A percentile compares a stretch with the other conserved stretches of the same genome.
Conservation (phyloP, 2,797 vertebrate species). For the Nannoperca obscura region DNA sequence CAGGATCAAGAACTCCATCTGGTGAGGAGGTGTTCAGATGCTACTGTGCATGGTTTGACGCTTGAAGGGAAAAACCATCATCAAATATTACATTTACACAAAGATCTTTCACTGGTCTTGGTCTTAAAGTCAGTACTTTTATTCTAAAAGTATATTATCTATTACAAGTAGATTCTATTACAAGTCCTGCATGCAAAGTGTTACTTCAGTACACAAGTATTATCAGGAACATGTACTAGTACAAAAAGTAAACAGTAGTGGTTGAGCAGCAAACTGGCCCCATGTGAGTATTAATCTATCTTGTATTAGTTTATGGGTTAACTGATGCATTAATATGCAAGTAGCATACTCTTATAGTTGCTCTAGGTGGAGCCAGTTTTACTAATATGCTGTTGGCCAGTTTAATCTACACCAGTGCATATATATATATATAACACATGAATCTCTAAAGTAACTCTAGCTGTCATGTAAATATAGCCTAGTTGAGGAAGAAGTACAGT, state of each 20-base stretch:
- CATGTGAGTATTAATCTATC: neutral
- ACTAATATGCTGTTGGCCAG: neutral
- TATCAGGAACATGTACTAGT: neutral
- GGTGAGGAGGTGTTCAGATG: constrained; percentile 84
- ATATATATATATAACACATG: too few relatives aligned
- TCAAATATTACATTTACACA: neutral
- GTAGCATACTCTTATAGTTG: neutral
- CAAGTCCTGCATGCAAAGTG: neutral
- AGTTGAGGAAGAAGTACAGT: neutral
- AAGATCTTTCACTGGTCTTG: neutral
- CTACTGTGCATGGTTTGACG: constrained; percentile 1
- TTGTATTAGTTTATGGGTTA: neutral
- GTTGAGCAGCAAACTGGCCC: neutral
- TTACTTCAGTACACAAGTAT: neutral
- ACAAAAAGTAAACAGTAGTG: neutral
- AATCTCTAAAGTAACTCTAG: neutral
- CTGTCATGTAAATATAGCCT: neutral
- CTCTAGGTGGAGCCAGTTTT: neutral
- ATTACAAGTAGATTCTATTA: neutral
- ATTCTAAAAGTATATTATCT: too few relatives aligned
- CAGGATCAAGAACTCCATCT: constrained; percentile 97
- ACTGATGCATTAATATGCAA: neutral
- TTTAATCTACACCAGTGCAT: neutral
- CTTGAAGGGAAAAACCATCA: neutral
- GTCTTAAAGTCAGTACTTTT: constrained; percentile 4